Percentiles rank a stretch among this genome's conserved stretches.
These are phyloP conservation scores for Diplodus puntazzo DNA, from an alignment of 2,797 vertebrate genomes.

Conservation along the genomic window DNA sequence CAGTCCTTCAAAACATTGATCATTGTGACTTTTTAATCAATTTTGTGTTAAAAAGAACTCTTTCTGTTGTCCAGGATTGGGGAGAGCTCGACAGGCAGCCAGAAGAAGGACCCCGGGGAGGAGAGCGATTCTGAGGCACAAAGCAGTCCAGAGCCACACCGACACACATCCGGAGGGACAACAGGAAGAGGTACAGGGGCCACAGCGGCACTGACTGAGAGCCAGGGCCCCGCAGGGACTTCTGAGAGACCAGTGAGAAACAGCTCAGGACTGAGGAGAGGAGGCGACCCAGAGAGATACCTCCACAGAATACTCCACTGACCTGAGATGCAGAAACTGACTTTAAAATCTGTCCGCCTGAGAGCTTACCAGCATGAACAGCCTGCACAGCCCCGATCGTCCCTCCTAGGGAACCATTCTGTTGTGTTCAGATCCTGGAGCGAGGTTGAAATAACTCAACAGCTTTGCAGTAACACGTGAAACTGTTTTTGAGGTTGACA, in stretches of 20 bases:
- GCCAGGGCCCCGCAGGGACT: conserved; percentile 36
- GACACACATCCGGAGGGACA: conserved; percentile 14
- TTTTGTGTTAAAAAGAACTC: neutral
- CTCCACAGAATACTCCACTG: conserved; percentile 81
- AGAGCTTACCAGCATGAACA: neutral
- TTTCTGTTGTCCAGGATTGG: conserved; percentile 72
- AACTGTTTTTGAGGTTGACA: conserved; percentile 3
- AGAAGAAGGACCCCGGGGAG: conserved; percentile 47
- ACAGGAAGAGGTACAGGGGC: conserved; percentile 35
- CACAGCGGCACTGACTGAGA: conserved; percentile 20
- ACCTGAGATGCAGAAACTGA: conserved; percentile 1
- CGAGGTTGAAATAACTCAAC: neutral
- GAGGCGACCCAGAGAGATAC: conserved; percentile 77
- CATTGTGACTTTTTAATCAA: neutral
- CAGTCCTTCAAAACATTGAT: neutral
- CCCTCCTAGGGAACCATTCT: neutral
- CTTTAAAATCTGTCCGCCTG: neutral
- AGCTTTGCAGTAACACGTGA: neutral
- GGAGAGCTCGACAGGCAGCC: conserved; percentile 55
- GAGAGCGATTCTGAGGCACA: conserved; percentile 57
- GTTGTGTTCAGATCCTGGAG: neutral
- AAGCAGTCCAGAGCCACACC: conserved; percentile 45
- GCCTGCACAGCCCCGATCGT: neutral
- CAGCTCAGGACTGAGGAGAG: conserved; percentile 63
- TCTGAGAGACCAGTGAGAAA: conserved; percentile 57